Conservation (phyloP, 1,140 invertebrate genomes). For the Eriosoma lanigerum region DNA sequence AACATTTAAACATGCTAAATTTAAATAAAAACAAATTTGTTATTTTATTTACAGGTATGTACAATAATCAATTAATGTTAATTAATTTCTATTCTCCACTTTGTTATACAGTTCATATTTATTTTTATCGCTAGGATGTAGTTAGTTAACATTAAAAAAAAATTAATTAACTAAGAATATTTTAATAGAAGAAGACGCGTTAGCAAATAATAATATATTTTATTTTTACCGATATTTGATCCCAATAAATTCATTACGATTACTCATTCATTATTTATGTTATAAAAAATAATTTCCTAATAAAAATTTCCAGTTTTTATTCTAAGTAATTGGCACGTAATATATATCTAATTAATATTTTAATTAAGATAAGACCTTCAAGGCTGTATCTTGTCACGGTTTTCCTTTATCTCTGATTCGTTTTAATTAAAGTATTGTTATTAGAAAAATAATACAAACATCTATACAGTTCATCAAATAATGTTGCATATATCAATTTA, state of each 20-base stretch:
- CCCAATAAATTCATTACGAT: neutral
- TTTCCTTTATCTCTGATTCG: neutral
- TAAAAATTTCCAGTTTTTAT: neutral
- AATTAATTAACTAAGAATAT: constrained; percentile 14
- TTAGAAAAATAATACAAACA: neutral
- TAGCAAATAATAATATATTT: neutral
- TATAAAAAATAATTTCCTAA: constrained; percentile 3
- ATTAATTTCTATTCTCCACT: no score
- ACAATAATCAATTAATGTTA: no score
- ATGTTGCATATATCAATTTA: constrained; percentile 11
- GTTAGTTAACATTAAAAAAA: neutral
- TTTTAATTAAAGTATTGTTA: neutral
- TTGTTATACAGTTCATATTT: no score
- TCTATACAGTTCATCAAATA: neutral
- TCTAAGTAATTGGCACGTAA: neutral
- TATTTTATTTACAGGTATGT: no score
- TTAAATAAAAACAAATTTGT: no score
- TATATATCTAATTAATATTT: constrained; percentile 38
- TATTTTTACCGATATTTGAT: constrained; percentile 22
- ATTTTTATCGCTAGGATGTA: neutral
- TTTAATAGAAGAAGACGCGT: neutral
- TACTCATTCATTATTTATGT: constrained; percentile 4
- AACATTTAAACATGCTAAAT: no score
- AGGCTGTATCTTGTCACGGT: neutral
- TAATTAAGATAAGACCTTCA: constrained; percentile 37